These are phyloP conservation scores for Ochlodes sylvanus DNA, from an alignment of 2,888 invertebrate genomes.

Conservation along the genomic window DNA sequence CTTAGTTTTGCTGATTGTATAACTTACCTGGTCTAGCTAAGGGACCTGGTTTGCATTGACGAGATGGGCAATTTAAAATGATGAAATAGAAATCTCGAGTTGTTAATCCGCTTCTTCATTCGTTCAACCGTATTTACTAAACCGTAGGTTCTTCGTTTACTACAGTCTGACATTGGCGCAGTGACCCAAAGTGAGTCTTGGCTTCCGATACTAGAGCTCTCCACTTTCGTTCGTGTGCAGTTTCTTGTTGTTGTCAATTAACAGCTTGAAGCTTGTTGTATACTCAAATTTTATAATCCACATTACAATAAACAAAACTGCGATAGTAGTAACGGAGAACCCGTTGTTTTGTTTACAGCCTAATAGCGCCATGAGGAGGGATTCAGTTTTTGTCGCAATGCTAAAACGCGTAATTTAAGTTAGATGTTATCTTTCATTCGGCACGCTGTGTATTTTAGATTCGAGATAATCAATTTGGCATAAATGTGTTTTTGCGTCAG, in stretches of 20 bases:
- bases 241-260: background rate
- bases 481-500: background rate
- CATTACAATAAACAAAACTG: background rate
- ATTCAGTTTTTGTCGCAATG: conserved; percentile 16
- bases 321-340: background rate
- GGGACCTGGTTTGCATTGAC: too few species aligned
- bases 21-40: too few species aligned
- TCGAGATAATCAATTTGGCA: conserved; percentile 8
- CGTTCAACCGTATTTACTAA: too few species aligned
- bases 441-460: conserved; percentile 16
- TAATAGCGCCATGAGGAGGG: conserved; percentile 9
- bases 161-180: too few species aligned
- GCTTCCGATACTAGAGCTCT: too few species aligned
- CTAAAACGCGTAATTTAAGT: conserved; percentile 21
- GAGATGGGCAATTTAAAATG: too few species aligned
- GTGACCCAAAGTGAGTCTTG: too few species aligned
- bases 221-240: too few species aligned
- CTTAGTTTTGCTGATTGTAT: too few species aligned
- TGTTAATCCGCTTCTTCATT: too few species aligned
- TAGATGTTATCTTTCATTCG: conserved; percentile 16
- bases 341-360: background rate
- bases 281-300: background rate
- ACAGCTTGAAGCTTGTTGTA: background rate
- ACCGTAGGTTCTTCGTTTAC: too few species aligned
- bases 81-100: too few species aligned